Conservation (phyloP, 2,797 vertebrate species). For the Brotula barbata region DNA sequence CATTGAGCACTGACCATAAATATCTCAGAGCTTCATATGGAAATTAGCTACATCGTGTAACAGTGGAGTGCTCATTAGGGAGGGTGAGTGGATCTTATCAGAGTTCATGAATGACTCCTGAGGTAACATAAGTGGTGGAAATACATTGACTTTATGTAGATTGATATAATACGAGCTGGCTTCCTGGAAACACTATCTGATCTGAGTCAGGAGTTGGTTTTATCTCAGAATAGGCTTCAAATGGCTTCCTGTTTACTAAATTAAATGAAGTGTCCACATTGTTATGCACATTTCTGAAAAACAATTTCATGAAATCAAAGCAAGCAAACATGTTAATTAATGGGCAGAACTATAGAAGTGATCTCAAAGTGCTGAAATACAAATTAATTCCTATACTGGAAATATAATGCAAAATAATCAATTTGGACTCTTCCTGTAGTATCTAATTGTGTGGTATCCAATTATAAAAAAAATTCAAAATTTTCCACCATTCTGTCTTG, state of each 20-base stretch:
- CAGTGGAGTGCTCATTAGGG: conserved; percentile 61
- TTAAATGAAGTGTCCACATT: background rate
- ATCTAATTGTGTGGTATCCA: too few species aligned
- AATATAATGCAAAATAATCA: too few species aligned
- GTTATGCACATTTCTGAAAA: too few species aligned
- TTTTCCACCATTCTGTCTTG: too few species aligned
- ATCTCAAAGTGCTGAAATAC: too few species aligned
- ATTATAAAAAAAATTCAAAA: too few species aligned
- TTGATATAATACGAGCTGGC: conserved; percentile 32
- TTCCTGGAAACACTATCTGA: conserved; percentile 51
- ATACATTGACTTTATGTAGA: conserved; percentile 45
- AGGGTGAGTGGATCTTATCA: conserved; percentile 50
- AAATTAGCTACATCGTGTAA: conserved; percentile 51
- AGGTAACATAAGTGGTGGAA: conserved; percentile 58
- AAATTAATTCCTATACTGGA: too few species aligned
- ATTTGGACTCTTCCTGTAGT: too few species aligned
- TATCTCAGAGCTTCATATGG: conserved; percentile 51
- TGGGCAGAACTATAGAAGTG: too few species aligned
- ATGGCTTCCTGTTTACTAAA: conserved; percentile 20
- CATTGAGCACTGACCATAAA: conserved; percentile 44
- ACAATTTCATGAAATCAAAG: too few species aligned
- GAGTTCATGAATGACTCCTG: conserved; percentile 40
- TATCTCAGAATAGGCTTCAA: conserved; percentile 19
- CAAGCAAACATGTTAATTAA: too few species aligned
- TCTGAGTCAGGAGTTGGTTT: conserved; percentile 29